Evolutionary conservation across 1,140 invertebrate genomes (phyloP).

Genomic region (Tribolium madens): DNA sequence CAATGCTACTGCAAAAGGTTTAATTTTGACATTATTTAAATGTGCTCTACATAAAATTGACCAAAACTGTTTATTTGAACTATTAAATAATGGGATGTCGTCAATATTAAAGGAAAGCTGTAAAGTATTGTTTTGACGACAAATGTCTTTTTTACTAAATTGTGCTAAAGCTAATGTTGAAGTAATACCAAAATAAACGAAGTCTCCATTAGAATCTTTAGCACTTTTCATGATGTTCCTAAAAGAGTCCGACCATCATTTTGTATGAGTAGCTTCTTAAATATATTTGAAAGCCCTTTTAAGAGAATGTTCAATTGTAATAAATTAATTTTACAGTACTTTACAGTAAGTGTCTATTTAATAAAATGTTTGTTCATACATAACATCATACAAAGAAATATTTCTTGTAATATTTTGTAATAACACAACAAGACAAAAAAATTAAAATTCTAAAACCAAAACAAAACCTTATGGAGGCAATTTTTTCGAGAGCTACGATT

Average conservation of each 20-base stretch:
- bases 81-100: slow-evolving; percentile 4
- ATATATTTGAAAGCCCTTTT: slow-evolving; percentile 3
- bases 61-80: slow-evolving; percentile 21
- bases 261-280: background rate
- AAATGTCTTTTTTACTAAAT: background rate
- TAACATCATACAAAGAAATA: too few species aligned
- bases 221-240: background rate
- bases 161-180: background rate
- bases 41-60: slow-evolving; percentile 9
- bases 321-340: background rate
- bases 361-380: too few species aligned
- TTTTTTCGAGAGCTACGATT: too few species aligned
- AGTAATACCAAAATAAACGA: background rate
- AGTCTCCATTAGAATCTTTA: background rate
- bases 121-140: background rate
- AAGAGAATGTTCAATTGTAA: background rate
- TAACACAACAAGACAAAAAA: too few species aligned
- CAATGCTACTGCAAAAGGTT: background rate
- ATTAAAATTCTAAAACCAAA: too few species aligned
- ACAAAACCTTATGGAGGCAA: too few species aligned
- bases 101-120: slow-evolving; percentile 2
- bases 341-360: too few species aligned
- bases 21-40: background rate
- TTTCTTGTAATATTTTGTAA: too few species aligned
- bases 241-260: background rate